Conservation (phyloP, 2,888 invertebrate genomes). For the Pristionchus entomophagus region DNA sequence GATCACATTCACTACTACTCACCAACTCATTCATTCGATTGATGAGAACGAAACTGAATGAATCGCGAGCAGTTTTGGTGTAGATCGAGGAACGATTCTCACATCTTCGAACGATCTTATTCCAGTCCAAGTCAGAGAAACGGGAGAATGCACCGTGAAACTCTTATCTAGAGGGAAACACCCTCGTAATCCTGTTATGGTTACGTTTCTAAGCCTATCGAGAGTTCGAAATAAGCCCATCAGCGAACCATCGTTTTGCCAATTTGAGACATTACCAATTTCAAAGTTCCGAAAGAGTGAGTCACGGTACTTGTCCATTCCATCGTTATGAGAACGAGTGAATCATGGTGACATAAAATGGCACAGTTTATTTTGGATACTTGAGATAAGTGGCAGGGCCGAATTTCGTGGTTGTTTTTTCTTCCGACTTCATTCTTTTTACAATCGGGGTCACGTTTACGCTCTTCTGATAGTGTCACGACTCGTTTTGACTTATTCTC, state of each 20-base stretch:
- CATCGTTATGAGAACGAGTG: background rate
- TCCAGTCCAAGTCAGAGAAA: too few species aligned
- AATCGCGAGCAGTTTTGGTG: background rate
- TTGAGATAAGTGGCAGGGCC: background rate
- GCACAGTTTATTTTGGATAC: background rate
- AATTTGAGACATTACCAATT: background rate
- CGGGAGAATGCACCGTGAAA: too few species aligned
- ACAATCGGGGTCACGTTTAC: background rate
- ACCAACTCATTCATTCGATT: conserved; percentile 9
- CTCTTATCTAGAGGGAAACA: background rate
- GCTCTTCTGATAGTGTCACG: background rate
- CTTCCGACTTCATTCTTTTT: background rate
- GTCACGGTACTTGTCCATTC: background rate
- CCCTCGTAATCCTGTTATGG: conserved; percentile 16
- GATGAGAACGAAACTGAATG: conserved; percentile 1
- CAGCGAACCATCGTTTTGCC: background rate
- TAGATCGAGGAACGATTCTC: background rate
- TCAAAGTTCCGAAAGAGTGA: background rate
- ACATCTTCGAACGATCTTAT: too few species aligned
- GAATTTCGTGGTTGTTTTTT: background rate
- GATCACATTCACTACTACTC: conserved; percentile 31
- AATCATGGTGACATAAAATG: too few species aligned
- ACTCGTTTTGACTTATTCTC: background rate
- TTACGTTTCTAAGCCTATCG: background rate
- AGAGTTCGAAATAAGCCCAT: background rate